Base-by-base conservation (phyloP, 1,140 invertebrate genomes). In the Caenorhabditis tropicalis region DNA sequence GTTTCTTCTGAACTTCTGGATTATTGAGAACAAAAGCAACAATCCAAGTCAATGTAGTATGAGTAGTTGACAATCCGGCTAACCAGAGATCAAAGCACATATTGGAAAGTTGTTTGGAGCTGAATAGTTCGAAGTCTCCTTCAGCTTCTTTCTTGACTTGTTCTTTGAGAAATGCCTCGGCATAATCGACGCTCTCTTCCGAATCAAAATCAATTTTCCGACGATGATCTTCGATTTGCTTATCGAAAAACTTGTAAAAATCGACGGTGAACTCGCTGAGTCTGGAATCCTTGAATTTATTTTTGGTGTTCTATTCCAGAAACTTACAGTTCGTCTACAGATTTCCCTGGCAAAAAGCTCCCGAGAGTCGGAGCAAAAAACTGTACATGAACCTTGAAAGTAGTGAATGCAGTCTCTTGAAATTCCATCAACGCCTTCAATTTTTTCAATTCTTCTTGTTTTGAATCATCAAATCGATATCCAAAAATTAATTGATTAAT, bases 41-140 rank as follows among this genome's bases (percentile, higher is more conserved):
- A 29, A 86, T 81, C 92, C 92, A 92, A 24, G 88, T 87, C 16
- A 92, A 65, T 2, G 91, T 92, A 43, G 88, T 90, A 1, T 91
- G 85, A 24, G 91, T 92, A 19, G 92, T 92, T 80, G 92, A 91
- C 74, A 91, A 89, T 24, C 92, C 92, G 1, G 92, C 92, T 9
- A 87, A 83, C 82, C 91, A 91, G 5, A 92, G 79, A 56, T 91
- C 91, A 36, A 84, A 84, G 33, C 82, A 84, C 21, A 53, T 36
- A 46, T 86, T 86, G n/a, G 33, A 29, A 10, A 86, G 74, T 51
- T 86, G 85, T 10, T 46, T 48, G 27, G 39, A 33, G 27, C 79
- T 65, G 27, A 82, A 81, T 0, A 79, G 33, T 24, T 84, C 79
- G 19, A 43, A 36, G 33, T 85, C 84, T 51, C 79, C 84, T 49